phyloP scores from a whole-genome alignment of 2,888 invertebrate species.

The Digitonthophagus gazella region DNA sequence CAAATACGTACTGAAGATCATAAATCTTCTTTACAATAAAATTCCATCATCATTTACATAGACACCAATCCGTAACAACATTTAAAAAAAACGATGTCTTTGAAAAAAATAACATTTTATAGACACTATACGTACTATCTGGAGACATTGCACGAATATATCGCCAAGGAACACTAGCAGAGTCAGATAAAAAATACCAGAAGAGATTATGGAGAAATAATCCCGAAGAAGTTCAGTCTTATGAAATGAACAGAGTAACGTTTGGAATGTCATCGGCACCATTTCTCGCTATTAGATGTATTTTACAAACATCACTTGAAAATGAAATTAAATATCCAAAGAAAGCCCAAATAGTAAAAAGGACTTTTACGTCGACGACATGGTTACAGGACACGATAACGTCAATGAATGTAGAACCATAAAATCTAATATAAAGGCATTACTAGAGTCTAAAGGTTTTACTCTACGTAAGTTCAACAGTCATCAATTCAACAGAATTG shows the following conservation, averaged over 20 bases:
- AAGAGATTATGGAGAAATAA: conserved; percentile 23
- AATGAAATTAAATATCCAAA: conserved; percentile 7
- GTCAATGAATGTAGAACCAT: too few relatives aligned
- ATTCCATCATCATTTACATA: too few relatives aligned
- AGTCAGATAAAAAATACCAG: conserved; percentile 11
- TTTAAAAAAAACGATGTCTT: too few relatives aligned
- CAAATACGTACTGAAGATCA: too few relatives aligned
- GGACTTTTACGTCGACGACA: conserved; percentile 26
- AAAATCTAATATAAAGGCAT: too few relatives aligned
- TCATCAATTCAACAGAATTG: too few relatives aligned
- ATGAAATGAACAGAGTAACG: conserved; percentile 17
- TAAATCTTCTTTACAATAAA: too few relatives aligned
- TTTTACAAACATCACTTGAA: conserved; percentile 16
- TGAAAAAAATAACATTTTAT: too few relatives aligned
- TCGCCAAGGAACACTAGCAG: conserved; percentile 18
- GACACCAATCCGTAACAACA: too few relatives aligned
- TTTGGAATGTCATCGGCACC: conserved; percentile 24
- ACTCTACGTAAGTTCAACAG: too few relatives aligned
- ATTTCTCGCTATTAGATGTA: conserved; percentile 22
- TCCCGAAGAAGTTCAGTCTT: background rate
- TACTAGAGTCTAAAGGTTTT: too few relatives aligned
- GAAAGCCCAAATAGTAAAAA: background rate
- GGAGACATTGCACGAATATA: conserved; percentile 27
- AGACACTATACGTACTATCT: too few relatives aligned
- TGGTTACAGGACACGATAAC: conserved; percentile 18